phyloP scores from a whole-genome alignment of 2,113 vertebrate genomes.

The Micromys minutus region DNA sequence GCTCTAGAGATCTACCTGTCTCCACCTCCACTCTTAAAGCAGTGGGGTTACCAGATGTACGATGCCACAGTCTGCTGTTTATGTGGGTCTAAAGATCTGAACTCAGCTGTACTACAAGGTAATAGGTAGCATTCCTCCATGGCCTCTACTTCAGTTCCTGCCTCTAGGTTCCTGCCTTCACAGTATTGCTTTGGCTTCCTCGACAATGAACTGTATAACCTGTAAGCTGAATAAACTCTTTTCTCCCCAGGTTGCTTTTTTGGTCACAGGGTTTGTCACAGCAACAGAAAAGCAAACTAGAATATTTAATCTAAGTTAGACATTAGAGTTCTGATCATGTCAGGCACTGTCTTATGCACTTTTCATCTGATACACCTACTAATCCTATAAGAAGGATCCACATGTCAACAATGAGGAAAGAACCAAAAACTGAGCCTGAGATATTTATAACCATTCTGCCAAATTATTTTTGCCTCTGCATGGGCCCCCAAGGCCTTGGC shows the following conservation, averaged over 20 bases:
- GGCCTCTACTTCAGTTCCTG: background rate
- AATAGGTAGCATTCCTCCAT: background rate
- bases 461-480: background rate
- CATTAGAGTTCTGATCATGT: background rate
- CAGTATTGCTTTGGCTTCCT: background rate
- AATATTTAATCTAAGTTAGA: background rate
- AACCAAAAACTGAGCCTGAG: background rate
- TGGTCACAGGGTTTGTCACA: background rate
- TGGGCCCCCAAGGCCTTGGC: background rate
- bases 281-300: background rate
- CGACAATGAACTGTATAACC: background rate
- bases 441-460: background rate
- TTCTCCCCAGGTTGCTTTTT: background rate
- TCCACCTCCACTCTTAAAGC: background rate
- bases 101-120: background rate
- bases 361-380: background rate
- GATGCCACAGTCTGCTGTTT: background rate
- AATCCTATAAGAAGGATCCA: background rate
- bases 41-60: no score
- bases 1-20: background rate
- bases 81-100: background rate
- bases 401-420: background rate
- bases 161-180: background rate
- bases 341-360: background rate
- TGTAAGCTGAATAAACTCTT: background rate